Percentiles rank a stretch among this genome's conserved stretches.
phyloP scores from a whole-genome alignment of 1,140 invertebrate species.

The Mycetomoellerius zeteki region DNA sequence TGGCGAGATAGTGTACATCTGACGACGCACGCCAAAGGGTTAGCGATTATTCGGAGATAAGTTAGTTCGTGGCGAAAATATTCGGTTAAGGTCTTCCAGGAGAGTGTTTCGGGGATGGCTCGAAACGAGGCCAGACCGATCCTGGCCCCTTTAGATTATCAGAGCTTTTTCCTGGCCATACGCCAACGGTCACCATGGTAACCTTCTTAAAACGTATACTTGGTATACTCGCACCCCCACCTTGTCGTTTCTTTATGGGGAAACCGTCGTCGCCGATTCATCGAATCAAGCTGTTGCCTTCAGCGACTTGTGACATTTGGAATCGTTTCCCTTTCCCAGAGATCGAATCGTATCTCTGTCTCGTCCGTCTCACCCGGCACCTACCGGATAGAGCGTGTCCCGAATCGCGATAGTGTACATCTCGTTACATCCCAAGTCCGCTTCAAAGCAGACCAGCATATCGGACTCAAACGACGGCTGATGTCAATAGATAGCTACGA shows the following conservation, averaged over 20 bases:
- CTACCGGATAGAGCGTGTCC: constrained; percentile 12
- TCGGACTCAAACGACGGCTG: constrained; percentile 1
- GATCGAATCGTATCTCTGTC: constrained; percentile 1
- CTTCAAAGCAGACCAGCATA: constrained; percentile 34
- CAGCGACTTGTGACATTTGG: constrained; percentile 9
- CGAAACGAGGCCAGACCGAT: constrained; percentile 80
- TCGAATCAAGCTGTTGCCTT: constrained; percentile 66
- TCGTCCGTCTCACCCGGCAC: not conserved
- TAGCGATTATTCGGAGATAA: constrained; percentile 23
- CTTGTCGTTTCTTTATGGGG: constrained; percentile 71
- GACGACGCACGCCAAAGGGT: not conserved
- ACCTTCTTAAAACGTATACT: constrained; percentile 81
- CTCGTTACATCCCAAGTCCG: constrained; percentile 30
- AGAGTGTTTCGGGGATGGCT: constrained; percentile 74
- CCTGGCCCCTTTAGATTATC: constrained; percentile 79
- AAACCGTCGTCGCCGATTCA: constrained; percentile 76
- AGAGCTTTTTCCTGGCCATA: constrained; percentile 80
- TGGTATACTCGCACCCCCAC: constrained; percentile 47
- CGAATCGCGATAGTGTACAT: constrained; percentile 52
- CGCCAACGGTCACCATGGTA: constrained; percentile 83
- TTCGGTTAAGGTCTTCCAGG: constrained; percentile 75
- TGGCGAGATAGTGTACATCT: too few species aligned
- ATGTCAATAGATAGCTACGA: constrained; percentile 26
- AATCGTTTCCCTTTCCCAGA: constrained; percentile 5
- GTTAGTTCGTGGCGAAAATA: constrained; percentile 71